These are phyloP conservation scores for Trichopria drosophilae DNA, from an alignment of 2,888 invertebrate species.

Conservation along the genomic window DNA sequence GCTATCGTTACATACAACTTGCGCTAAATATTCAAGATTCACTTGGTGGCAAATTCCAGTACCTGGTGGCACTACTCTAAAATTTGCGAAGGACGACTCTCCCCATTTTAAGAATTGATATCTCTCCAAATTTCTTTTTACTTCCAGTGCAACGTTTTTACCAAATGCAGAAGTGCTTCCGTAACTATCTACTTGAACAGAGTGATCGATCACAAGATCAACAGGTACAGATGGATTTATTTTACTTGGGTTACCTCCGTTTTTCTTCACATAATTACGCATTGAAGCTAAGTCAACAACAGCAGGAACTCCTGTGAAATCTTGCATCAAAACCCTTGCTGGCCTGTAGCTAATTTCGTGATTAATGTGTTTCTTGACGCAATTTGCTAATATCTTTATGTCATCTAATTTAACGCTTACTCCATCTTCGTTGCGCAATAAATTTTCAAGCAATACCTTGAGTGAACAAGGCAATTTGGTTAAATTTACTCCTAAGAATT, in stretches of 20 bases:
- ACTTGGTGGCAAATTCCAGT: slow-evolving; percentile 95
- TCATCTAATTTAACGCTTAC: slow-evolving; percentile 86
- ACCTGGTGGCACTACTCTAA: slow-evolving; percentile 97
- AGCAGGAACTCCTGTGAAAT: slow-evolving; percentile 95
- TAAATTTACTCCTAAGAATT: slow-evolving; percentile 16
- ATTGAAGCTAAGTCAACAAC: slow-evolving; percentile 99
- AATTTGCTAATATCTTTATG: slow-evolving; percentile 68
- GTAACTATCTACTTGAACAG: slow-evolving; percentile 93
- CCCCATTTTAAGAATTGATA: slow-evolving; percentile 99
- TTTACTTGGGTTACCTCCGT: slow-evolving; percentile 87
- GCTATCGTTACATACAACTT: slow-evolving; percentile 80
- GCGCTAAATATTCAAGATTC: slow-evolving; percentile 90
- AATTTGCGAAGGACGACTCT: slow-evolving; percentile 90
- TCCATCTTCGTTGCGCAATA: slow-evolving; percentile 93
- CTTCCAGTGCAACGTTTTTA: slow-evolving; percentile 91
- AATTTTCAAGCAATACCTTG: slow-evolving; percentile 90
- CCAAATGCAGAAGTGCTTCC: slow-evolving; percentile 60
- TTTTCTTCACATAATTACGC: slow-evolving; percentile 87
- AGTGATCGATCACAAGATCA: slow-evolving; percentile 97
- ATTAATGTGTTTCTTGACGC: slow-evolving; percentile 24
- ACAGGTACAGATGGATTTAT: slow-evolving; percentile 98
- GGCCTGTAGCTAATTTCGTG: slow-evolving; percentile 19
- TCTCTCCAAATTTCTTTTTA: slow-evolving; percentile 91
- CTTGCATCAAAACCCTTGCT: slow-evolving; percentile 61
- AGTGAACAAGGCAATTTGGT: slow-evolving; percentile 82